Base-by-base conservation (phyloP, 92 coral and sea anemone genomes). In the Meandrina meandrites region DNA sequence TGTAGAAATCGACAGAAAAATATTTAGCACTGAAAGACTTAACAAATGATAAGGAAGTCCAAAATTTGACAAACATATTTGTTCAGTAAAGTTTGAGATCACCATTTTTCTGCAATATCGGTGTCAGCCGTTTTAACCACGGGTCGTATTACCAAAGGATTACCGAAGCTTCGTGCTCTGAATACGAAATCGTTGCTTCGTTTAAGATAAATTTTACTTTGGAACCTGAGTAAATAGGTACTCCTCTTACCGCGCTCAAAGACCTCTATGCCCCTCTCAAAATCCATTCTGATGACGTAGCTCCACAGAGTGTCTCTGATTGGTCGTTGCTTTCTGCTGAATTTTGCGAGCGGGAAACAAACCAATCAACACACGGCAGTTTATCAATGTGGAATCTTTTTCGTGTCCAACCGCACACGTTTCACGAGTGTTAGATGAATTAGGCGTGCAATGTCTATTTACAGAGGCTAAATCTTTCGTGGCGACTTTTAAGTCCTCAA, bases 1-100 rank as follows among this genome's bases (percentile, higher is more conserved):
- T 30, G 84, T 54, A 35, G 53, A 34, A 56, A 80, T 56, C 14
- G 84, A 58, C 74, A 80, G 74, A 27, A 80, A 14, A 5, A 80
- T 40, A 34, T 80, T 80, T 3, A 78, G 4, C 53, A 37, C 78
- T 0, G 78, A 37, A 19, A 74, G 31, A 37, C 27, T 24, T 21
- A 22, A 21, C 11, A 58, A 58, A 27, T 58, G 67, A 28, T 58
- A 58, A 58, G 67, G n/a, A 21, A 58, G 0, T 58, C 28, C 67
- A 58, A 58, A 58, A 58, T 58, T 58, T 22, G 67, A 21, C 27
- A 7, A 58, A 58, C 67, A 58, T 58, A 11, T 11, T 2, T 2
- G 67, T 21, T 22, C 67, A 5, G 67, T 58, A 0, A 58, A 58
- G 28, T 58, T 58, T 8, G n/a, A 5, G 7, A 22, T 58, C 67